phyloP scores from a whole-genome alignment of 2,888 invertebrate genomes.

The Calameuta pallipes region DNA sequence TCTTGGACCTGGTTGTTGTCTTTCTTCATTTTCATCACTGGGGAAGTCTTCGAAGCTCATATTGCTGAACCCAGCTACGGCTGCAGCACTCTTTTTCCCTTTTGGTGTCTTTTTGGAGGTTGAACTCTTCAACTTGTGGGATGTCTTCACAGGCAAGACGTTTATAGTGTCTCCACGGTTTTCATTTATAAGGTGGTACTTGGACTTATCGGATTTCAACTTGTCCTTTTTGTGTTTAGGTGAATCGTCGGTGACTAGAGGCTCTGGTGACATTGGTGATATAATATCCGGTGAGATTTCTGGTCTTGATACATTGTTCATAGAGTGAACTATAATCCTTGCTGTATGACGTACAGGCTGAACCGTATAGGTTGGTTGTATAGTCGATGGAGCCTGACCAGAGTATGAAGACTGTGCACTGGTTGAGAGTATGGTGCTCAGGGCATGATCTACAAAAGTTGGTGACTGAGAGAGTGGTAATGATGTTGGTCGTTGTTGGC shows the following conservation, averaged over 20 bases:
- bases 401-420: constrained; percentile 29
- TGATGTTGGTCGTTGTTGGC: constrained; percentile 53
- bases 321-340: constrained; percentile 43
- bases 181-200: constrained; percentile 69
- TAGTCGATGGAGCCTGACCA: not conserved
- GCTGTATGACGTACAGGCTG: constrained; percentile 43
- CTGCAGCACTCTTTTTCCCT: constrained; percentile 40
- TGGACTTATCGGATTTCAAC: constrained; percentile 66
- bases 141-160: constrained; percentile 47
- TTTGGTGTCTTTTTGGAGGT: constrained; percentile 49
- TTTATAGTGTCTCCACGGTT: constrained; percentile 60
- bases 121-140: constrained; percentile 52
- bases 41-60: constrained; percentile 83
- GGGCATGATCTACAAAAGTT: constrained; percentile 45
- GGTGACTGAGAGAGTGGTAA: constrained; percentile 54
- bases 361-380: constrained; percentile 29
- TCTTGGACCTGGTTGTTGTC: constrained; percentile 51
- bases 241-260: constrained; percentile 48
- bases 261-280: constrained; percentile 57
- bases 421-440: constrained; percentile 40
- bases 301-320: constrained; percentile 45
- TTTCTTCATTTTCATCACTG: constrained; percentile 71
- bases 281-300: constrained; percentile 36
- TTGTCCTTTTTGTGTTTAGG: constrained; percentile 64
- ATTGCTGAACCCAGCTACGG: constrained; percentile 74